A percentile compares a stretch with the other conserved stretches of the same genome.
Conservation (phyloP, 2,113 vertebrate species). For the Zingel zingel region DNA sequence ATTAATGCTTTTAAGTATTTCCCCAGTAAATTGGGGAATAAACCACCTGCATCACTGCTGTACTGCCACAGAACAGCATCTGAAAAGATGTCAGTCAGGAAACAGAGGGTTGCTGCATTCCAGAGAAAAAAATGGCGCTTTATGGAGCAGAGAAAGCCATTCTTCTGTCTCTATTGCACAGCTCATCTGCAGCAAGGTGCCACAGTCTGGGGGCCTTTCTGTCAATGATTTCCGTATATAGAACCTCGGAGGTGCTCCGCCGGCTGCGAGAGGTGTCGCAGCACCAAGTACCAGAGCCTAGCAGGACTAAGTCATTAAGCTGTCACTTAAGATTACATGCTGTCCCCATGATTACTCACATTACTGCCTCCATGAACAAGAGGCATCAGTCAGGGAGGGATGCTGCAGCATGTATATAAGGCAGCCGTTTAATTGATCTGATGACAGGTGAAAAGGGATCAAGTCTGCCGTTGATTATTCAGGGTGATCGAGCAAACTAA, state of each 20-base stretch:
- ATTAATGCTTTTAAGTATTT: background rate
- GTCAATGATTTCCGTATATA: constrained; percentile 79
- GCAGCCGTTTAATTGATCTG: constrained; percentile 59
- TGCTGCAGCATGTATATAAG: constrained; percentile 53
- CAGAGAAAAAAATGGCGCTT: constrained; percentile 62
- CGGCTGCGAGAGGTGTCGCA: constrained; percentile 65
- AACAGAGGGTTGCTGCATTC: constrained; percentile 58
- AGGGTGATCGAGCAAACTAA: constrained; percentile 48
- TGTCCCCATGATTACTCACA: constrained; percentile 75
- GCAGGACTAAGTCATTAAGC: constrained; percentile 80
- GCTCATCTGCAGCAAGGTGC: constrained; percentile 63
- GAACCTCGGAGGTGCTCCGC: constrained; percentile 64
- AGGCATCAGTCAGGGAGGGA: constrained; percentile 59
- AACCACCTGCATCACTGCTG: constrained; percentile 44
- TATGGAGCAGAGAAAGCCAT: constrained; percentile 57
- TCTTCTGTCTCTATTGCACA: constrained; percentile 63
- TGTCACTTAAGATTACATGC: constrained; percentile 83
- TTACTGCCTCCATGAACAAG: constrained; percentile 74
- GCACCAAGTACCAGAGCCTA: constrained; percentile 58
- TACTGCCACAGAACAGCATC: constrained; percentile 15
- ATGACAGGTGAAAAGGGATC: constrained; percentile 57
- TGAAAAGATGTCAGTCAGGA: constrained; percentile 57
- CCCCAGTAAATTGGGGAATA: background rate
- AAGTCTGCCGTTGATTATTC: constrained; percentile 49
- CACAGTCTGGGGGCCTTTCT: constrained; percentile 63